Base-by-base conservation (phyloP, 2,113 vertebrate species). In the Rhinoderma darwinii region DNA sequence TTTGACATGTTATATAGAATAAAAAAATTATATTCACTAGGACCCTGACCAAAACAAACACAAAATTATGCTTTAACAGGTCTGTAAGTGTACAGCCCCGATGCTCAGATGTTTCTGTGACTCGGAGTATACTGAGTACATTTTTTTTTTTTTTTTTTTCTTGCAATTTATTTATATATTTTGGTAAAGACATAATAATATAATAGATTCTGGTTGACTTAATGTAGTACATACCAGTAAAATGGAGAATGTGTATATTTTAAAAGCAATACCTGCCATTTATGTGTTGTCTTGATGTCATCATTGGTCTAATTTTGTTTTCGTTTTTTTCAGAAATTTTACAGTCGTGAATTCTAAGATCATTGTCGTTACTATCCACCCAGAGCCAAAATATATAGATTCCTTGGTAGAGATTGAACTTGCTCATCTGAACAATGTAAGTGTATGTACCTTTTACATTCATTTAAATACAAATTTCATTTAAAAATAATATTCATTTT, bases 331-430 rank as follows among this genome's bases (percentile, higher is more conserved):
- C 94, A 99, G 98, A 95, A 99, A 99, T 93, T 96, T 97, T 92
- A 99, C 98, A 2, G 96, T 97, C 32, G 94, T 99, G 87, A 99
- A 98, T 94, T 99, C 98, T 78, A 99, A 99, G 95, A 96, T 99
- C 89, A 99, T 99, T 5, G 97, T 98, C 87, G 97, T 99, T 83
- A 99, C 97, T 43, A 97, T 99, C 91, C 95, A 97, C 88, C 98
- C 98, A 0, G 97, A 99, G 89, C 97, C 97, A 37, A 97, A 95
- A 93, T 92, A 95, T 61, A 94, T 94, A 0, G 96, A 99, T 89
- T 95, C 96, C 0, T 96, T 96, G 88, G 92, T 99, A 94, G 98
- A 99, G 91, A 98, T 99, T 89, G 98, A 99, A 89, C 93, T 99
- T 74, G 98, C 98, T 88, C 98, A 99, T 92, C 92, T 99, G 90